Percentiles rank a stretch among this genome's conserved stretches.
phyloP scores from a whole-genome alignment of 1,140 invertebrate genomes.

The Calliopsis andreniformis region DNA sequence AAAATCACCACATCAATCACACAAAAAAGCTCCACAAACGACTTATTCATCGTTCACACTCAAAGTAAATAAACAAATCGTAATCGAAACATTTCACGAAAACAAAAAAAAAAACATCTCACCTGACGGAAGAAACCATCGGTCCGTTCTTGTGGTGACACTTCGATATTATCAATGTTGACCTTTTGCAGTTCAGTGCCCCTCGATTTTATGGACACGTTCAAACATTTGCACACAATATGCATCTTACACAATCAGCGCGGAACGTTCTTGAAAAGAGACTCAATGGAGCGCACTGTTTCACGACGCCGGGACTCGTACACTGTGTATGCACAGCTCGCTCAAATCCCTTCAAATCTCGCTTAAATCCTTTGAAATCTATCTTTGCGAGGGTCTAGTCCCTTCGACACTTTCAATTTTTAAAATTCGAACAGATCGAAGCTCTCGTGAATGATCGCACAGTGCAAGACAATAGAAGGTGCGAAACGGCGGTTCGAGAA shows the following conservation, averaged over 20 bases:
- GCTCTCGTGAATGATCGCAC: constrained; percentile 5
- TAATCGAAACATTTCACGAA: not conserved
- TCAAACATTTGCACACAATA: constrained; percentile 81
- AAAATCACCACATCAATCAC: too few relatives aligned
- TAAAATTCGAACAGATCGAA: not conserved
- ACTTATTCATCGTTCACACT: not conserved
- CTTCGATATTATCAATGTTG: constrained; percentile 72
- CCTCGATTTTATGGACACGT: constrained; percentile 79
- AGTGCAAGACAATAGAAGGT: constrained; percentile 11
- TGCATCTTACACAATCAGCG: constrained; percentile 67
- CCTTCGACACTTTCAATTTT: not conserved
- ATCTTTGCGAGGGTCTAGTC: not conserved
- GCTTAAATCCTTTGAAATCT: not conserved
- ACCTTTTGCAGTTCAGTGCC: constrained; percentile 73
- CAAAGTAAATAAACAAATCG: too few relatives aligned
- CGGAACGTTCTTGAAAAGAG: constrained; percentile 32
- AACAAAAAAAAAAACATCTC: constrained; percentile 27
- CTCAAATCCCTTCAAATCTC: not conserved
- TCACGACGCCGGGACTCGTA: constrained; percentile 29
- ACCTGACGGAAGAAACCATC: constrained; percentile 80
- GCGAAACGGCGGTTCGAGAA: constrained; percentile 2
- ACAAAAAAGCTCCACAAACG: too few relatives aligned
- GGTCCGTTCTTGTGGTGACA: constrained; percentile 72
- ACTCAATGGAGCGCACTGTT: constrained; percentile 18
- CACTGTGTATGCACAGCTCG: not conserved